Evolutionary conservation across 2,113 vertebrate genomes (phyloP).

Genomic region (Dasyornis broadbenti): DNA sequence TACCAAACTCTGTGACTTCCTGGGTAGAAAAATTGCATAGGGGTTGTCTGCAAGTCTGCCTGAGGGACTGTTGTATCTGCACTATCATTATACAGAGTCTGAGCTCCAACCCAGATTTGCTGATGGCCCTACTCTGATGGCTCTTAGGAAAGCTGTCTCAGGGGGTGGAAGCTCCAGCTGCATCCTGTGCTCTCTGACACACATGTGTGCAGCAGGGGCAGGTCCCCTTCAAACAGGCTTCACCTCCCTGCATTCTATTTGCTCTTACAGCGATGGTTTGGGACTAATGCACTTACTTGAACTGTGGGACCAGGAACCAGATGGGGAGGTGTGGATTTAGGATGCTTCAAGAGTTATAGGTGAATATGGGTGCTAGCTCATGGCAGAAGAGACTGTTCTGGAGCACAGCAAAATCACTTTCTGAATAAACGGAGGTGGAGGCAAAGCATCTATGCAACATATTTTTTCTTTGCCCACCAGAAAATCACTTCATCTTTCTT

Average conservation of each 20-base stretch:
- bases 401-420: neutral
- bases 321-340: neutral
- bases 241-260: neutral
- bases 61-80: neutral
- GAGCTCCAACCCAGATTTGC: neutral
- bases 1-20: neutral
- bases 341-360: neutral
- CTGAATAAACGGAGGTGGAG: neutral
- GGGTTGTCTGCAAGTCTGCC: neutral
- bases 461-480: neutral
- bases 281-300: neutral
- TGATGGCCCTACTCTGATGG: neutral
- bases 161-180: rapidly evolving
- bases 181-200: neutral
- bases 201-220: neutral
- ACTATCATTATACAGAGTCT: neutral
- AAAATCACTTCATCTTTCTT: neutral
- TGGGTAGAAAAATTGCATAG: neutral
- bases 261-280: neutral
- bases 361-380: neutral
- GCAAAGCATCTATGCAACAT: neutral
- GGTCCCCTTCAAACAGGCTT: neutral
- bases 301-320: neutral
- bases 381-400: neutral
- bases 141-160: neutral